These are phyloP conservation scores for Desoria tigrina DNA, from an alignment of 2,888 invertebrate genomes.

Conservation along the genomic window DNA sequence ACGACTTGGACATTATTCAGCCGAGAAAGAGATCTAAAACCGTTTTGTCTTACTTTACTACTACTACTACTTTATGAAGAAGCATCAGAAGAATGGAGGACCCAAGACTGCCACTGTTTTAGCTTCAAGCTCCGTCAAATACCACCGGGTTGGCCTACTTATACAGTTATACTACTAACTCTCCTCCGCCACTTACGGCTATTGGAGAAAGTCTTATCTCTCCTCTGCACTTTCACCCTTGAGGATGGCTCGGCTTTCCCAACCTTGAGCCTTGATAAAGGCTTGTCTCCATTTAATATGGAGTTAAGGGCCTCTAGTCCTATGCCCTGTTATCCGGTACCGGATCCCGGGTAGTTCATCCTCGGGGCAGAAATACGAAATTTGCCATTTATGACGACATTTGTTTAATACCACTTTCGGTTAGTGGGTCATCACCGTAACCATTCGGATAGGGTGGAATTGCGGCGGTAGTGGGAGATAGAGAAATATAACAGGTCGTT, in stretches of 20 bases:
- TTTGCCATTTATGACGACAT: too few relatives aligned
- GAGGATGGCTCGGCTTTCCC: neutral
- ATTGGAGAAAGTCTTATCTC: conserved; percentile 8
- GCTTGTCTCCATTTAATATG: too few relatives aligned
- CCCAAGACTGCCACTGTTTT: neutral
- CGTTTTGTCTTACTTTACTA: conserved; percentile 17
- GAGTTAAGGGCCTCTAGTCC: too few relatives aligned
- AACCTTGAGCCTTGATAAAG: neutral
- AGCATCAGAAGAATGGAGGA: neutral
- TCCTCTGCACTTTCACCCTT: conserved; percentile 13
- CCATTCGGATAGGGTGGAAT: too few relatives aligned
- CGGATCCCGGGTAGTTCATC: too few relatives aligned
- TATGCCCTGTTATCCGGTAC: too few relatives aligned
- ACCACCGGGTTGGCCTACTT: neutral
- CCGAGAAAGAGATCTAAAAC: conserved; percentile 13
- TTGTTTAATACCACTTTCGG: too few relatives aligned
- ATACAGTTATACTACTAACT: too few relatives aligned
- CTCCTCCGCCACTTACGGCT: neutral
- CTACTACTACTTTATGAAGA: neutral
- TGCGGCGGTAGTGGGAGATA: too few relatives aligned
- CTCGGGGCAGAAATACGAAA: too few relatives aligned
- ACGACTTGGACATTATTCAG: neutral
- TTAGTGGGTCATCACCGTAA: too few relatives aligned
- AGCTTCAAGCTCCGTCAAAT: neutral
- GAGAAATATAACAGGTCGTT: too few relatives aligned